Evolutionary conservation across 2,113 vertebrate genomes (phyloP).

Genomic region (Pseudonaja textilis): DNA sequence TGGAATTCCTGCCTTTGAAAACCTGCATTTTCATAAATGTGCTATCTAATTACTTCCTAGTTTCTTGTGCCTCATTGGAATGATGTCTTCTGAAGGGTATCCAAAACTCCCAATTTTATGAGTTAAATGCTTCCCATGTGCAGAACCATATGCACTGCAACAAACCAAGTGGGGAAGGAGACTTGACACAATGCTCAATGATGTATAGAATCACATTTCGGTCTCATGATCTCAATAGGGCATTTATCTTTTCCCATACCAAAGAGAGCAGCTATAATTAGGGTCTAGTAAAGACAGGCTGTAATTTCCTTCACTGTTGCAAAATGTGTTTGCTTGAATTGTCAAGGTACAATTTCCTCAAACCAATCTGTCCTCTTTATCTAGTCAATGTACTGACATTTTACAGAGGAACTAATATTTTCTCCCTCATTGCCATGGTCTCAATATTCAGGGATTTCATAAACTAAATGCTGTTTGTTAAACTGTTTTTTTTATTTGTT

Average conservation of each 20-base stretch:
- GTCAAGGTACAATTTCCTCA: conserved; percentile 40
- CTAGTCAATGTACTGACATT: conserved; percentile 10
- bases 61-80: conserved; percentile 1
- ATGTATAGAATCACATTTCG: neutral
- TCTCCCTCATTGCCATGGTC: neutral
- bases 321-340: conserved; percentile 24
- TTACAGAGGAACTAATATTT: neutral
- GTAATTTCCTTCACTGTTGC: conserved; percentile 15
- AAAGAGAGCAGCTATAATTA: conserved; percentile 20
- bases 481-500: neutral
- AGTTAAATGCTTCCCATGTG: neutral
- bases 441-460: neutral
- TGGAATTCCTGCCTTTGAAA: conserved; percentile 25
- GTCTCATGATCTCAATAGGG: neutral
- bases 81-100: neutral
- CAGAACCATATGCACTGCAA: neutral
- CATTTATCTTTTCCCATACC: conserved; percentile 5
- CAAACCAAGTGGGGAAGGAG: neutral
- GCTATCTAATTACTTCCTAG: neutral
- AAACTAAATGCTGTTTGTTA: neutral
- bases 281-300: conserved; percentile 22
- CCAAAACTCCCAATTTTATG: conserved; percentile 35
- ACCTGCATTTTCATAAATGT: conserved; percentile 33
- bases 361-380: conserved; percentile 49
- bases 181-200: conserved; percentile 17